phyloP scores from a whole-genome alignment of 1,140 invertebrate species.

The Dendroctonus valens region DNA sequence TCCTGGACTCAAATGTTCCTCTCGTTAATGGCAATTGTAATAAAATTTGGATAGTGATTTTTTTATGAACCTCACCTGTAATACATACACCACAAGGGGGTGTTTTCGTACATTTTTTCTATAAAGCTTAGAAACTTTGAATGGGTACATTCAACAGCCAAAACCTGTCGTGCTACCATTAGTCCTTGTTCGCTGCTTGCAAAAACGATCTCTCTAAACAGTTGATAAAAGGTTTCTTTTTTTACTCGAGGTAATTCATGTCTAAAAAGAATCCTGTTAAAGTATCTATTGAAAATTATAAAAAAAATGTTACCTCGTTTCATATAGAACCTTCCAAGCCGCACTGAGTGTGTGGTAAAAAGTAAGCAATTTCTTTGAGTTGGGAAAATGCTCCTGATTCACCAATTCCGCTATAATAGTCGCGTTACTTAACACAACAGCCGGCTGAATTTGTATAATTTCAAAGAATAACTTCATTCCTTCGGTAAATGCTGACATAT shows the following conservation, averaged over 20 bases:
- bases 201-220: slow-evolving; percentile 23
- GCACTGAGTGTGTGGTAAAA: slow-evolving; percentile 16
- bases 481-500: slow-evolving; percentile 3
- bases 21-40: too few relatives aligned
- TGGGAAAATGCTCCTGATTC: slow-evolving; percentile 16
- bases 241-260: slow-evolving; percentile 16
- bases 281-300: neutral
- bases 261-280: slow-evolving; percentile 7
- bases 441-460: slow-evolving; percentile 14
- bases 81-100: slow-evolving; percentile 11
- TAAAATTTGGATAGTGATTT: too few relatives aligned
- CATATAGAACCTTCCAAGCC: slow-evolving; percentile 12
- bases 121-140: slow-evolving; percentile 17
- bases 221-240: slow-evolving; percentile 21
- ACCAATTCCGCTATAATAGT: slow-evolving; percentile 10
- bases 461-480: slow-evolving; percentile 23
- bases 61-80: slow-evolving; percentile 12
- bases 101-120: slow-evolving; percentile 18
- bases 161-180: slow-evolving; percentile 9
- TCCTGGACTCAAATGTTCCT: too few relatives aligned
- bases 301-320: slow-evolving; percentile 3
- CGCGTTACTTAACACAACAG: slow-evolving; percentile 1
- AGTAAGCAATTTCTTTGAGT: slow-evolving; percentile 12
- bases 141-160: slow-evolving; percentile 20
- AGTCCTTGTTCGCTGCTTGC: slow-evolving; percentile 14